Evolutionary conservation across 2,888 invertebrate genomes (phyloP).

Genomic region (Leptopilina syphax): DNA sequence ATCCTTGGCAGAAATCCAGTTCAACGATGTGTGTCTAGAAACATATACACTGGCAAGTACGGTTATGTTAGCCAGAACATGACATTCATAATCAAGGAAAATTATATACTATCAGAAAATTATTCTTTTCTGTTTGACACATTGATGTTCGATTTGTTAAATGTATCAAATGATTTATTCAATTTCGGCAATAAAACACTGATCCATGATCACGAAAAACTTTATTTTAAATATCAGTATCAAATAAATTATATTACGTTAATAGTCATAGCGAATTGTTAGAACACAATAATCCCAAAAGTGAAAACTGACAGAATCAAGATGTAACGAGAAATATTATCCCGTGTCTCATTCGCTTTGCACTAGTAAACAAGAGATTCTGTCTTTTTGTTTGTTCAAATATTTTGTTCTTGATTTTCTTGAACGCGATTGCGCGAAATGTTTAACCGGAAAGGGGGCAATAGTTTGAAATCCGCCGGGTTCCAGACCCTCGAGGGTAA

Average conservation of each 20-base stretch:
- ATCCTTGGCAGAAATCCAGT: constrained; percentile 67
- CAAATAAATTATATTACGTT: too few relatives aligned
- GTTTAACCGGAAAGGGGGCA: constrained; percentile 67
- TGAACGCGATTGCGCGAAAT: constrained; percentile 58
- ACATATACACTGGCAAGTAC: constrained; percentile 67
- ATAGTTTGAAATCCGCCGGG: constrained; percentile 69
- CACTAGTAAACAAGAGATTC: constrained; percentile 22
- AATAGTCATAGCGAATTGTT: too few relatives aligned
- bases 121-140: constrained; percentile 9
- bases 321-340: background rate
- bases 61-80: constrained; percentile 49
- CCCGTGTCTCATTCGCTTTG: background rate
- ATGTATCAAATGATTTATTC: background rate
- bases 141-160: background rate
- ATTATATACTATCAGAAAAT: constrained; percentile 15
- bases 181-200: background rate
- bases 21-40: constrained; percentile 59
- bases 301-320: background rate
- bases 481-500: constrained; percentile 74
- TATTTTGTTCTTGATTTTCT: constrained; percentile 43
- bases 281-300: background rate
- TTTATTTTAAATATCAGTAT: too few relatives aligned
- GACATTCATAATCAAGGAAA: constrained; percentile 19
- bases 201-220: background rate
- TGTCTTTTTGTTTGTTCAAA: constrained; percentile 1